These are phyloP conservation scores for Sinocyclocheilus maitianheensis DNA, from an alignment of 2,113 vertebrate genomes.

Conservation along the genomic window DNA sequence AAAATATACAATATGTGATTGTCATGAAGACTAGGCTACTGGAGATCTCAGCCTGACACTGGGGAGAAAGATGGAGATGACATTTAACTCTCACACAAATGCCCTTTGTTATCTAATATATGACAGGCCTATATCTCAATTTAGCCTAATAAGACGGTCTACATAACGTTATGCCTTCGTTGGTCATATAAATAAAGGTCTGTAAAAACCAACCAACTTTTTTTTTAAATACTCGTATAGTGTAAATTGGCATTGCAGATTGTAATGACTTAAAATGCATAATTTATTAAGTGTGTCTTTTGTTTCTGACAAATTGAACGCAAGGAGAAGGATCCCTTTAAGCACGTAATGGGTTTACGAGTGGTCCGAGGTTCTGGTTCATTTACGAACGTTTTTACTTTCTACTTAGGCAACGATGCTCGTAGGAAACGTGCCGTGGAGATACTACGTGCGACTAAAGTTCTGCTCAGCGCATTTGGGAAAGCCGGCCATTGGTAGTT, in stretches of 20 bases:
- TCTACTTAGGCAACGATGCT: background rate
- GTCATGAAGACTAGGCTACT: no score
- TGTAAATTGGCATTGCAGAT: background rate
- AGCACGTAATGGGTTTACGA: background rate
- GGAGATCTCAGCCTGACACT: background rate
- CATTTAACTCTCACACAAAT: background rate
- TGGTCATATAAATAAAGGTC: background rate
- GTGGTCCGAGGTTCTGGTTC: background rate
- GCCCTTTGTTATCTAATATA: background rate
- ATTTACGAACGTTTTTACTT: background rate
- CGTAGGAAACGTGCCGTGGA: background rate
- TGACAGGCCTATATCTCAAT: background rate
- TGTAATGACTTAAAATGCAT: background rate
- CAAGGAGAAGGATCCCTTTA: background rate
- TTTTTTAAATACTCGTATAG: background rate
- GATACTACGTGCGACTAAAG: background rate
- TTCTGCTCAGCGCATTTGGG: slow-evolving; percentile 1
- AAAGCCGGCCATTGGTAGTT: background rate
- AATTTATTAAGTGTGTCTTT: background rate
- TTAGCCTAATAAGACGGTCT: background rate
- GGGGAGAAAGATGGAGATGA: background rate
- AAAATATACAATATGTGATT: background rate
- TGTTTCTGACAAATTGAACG: slow-evolving; percentile 6
- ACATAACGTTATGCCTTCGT: background rate
- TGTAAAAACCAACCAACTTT: background rate